Conservation (phyloP, 2,113 vertebrate genomes). For the Petroica traversi region DNA sequence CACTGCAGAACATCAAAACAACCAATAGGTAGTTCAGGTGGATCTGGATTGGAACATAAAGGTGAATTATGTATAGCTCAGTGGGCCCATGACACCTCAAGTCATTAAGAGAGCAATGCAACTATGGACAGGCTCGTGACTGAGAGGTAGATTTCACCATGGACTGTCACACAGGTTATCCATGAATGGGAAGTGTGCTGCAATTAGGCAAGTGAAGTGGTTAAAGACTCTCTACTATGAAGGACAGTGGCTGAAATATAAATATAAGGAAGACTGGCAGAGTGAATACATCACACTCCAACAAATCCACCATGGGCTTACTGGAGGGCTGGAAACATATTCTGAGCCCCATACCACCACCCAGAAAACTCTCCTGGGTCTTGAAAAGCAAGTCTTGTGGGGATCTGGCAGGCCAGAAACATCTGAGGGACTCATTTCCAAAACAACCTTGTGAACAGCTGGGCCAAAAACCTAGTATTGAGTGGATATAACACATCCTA, state of each 20-base stretch:
- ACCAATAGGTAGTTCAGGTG: background rate
- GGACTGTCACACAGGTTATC: background rate
- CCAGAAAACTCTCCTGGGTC: background rate
- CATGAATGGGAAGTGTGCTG: background rate
- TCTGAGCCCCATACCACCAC: background rate
- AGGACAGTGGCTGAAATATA: background rate
- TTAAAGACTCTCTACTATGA: background rate
- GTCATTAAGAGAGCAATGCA: background rate
- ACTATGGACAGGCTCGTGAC: fast-evolving
- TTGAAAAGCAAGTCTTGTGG: background rate
- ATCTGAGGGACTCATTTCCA: background rate
- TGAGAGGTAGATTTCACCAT: background rate
- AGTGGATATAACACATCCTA: background rate
- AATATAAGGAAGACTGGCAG: background rate
- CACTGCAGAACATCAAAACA: background rate
- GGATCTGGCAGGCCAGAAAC: background rate
- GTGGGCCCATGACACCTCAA: background rate
- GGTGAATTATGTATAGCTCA: background rate
- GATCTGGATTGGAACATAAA: background rate
- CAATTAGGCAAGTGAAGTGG: background rate
- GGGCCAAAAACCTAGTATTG: background rate
- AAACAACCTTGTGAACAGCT: background rate
- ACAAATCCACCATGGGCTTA: background rate
- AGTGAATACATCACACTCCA: background rate
- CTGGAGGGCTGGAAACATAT: background rate